Base-by-base conservation (phyloP, 2,797 vertebrate species). In the Mus spretus region DNA sequence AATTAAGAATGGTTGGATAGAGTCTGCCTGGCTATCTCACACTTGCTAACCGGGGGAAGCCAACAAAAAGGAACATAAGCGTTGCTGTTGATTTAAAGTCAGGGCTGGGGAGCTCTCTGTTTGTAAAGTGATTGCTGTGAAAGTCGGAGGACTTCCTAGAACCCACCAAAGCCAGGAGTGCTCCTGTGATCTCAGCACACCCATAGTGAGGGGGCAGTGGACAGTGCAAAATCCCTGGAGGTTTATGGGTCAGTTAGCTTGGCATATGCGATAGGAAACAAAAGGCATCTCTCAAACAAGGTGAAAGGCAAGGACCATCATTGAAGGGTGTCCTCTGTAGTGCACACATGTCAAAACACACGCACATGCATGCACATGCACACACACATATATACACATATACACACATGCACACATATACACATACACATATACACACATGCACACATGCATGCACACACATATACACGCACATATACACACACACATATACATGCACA, bases 361-460 rank as follows among this genome's bases (percentile, higher is more conserved):
- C 44, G 4, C 1, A 77, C 20, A 34, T 4, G 6, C 13, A 34
- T 4, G 1, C 5, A 67, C 5, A 67, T 5, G 12, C 28, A 65
- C 5, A 34, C 13, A 34, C 13, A 14, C 12, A 14, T 12, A 65
- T 12, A 65, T 1, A 28, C 61, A 63, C 10, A 28, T 9, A 31
- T 1, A 28, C 26, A 65, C 3, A 8, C 10, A 72, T 2, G 37
- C n/a, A 74, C 3, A 74, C 3, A 11, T 3, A 20, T 2, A 37
- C 8, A 37, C 12, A 13, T n/a, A 74, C 3, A 74, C 3, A 11
- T 3, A 20, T 2, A 37, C 8, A 37, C 12, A 13, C 4, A 67
- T 15, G 19, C 2, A 70, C 2, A 17, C 6, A 70, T 0, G 19
- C 1, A 8, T 1, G n/a, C 14, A 70, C 14, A 17, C 1, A 22